These are phyloP conservation scores for Sebastes nivosus DNA, from an alignment of 2,797 vertebrate genomes.

Conservation along the genomic window DNA sequence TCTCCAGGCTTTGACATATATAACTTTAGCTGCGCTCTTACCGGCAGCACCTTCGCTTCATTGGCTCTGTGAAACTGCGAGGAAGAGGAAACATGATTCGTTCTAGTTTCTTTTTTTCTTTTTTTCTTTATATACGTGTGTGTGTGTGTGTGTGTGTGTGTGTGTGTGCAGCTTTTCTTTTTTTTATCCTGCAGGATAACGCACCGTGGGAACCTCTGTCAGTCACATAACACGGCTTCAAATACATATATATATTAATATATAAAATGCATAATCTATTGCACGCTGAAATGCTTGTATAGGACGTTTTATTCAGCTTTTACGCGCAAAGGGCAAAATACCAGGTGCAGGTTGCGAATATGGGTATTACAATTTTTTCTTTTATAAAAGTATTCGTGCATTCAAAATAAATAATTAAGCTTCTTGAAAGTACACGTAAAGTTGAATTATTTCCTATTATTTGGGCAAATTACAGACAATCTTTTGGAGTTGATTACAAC, in stretches of 20 bases:
- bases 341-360: not conserved
- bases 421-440: not conserved
- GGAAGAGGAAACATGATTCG: constrained; percentile 87
- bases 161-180: not conserved
- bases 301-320: constrained; percentile 2
- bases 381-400: not conserved
- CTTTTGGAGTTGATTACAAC: not conserved
- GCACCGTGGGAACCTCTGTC: constrained; percentile 84
- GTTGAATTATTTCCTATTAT: not conserved
- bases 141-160: constrained; percentile 1
- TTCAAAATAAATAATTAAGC: not conserved
- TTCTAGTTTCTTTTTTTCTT: constrained; percentile 83
- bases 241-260: not conserved
- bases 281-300: constrained; percentile 10
- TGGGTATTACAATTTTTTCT: not conserved
- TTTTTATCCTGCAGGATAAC: constrained; percentile 85
- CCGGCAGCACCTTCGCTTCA: constrained; percentile 63
- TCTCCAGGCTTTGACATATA: constrained; percentile 70
- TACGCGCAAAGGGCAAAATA: not conserved
- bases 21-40: constrained; percentile 70
- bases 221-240: constrained; percentile 80
- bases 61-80: constrained; percentile 54
- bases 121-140: not conserved
- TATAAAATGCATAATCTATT: constrained; percentile 23
- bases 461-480: not conserved